These are phyloP conservation scores for Heliocidaris erythrogramma DNA, from an alignment of 35 echinoderm and acorn worm species.

Conservation along the genomic window DNA sequence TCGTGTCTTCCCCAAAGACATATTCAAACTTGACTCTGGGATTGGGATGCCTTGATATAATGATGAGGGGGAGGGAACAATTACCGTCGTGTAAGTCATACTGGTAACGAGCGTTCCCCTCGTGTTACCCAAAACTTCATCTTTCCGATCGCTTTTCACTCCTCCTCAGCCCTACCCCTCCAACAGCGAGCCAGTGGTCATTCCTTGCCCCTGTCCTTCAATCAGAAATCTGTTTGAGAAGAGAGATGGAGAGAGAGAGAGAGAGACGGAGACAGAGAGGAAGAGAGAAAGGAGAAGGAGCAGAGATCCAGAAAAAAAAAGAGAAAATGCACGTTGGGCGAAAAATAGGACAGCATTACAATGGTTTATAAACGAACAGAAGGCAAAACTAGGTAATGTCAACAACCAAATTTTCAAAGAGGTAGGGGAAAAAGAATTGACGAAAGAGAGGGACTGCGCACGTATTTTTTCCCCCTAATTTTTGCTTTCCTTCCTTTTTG, in stretches of 20 bases:
- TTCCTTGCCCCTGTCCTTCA: neutral
- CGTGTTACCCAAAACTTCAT: neutral
- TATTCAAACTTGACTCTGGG: neutral
- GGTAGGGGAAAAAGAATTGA: neutral
- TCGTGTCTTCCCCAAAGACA: neutral
- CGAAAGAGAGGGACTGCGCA: neutral
- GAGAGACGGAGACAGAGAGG: neutral
- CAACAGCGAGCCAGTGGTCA: neutral
- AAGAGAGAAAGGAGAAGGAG: neutral
- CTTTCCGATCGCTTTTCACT: neutral
- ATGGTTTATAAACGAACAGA: slow-evolving; percentile 36
- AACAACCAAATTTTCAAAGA: slow-evolving; percentile 6
- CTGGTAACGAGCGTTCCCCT: neutral
- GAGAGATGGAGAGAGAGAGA: neutral
- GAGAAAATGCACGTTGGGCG: neutral
- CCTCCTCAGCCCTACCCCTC: neutral
- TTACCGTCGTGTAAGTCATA: neutral
- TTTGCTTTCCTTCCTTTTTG: neutral
- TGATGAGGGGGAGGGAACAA: neutral
- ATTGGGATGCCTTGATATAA: neutral
- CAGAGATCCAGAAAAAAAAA: neutral
- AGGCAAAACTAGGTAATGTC: slow-evolving; percentile 42
- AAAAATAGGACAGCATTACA: slow-evolving; percentile 44
- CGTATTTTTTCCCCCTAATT: neutral
- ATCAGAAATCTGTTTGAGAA: neutral